Percentiles rank a stretch among this genome's conserved stretches.
Conservation (phyloP, 64 coral and sea anemone genomes). For the Stichodactyla mertensii region DNA sequence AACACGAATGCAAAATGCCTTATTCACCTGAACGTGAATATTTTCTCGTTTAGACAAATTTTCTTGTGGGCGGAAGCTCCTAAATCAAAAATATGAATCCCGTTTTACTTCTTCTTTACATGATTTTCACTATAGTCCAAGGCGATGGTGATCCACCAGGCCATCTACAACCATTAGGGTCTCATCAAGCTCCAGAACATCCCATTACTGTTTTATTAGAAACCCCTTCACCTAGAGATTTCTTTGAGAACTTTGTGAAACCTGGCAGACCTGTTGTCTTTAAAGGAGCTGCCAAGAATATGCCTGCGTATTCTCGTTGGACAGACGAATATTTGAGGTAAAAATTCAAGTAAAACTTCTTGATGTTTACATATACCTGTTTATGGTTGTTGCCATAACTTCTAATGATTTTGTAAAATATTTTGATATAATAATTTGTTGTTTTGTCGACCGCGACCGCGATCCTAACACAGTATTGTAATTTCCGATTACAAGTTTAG, state of each 20-base stretch:
- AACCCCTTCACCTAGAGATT: conserved; percentile 61
- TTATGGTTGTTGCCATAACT: not conserved
- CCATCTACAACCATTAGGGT: conserved; percentile 82
- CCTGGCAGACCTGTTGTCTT: conserved; percentile 90
- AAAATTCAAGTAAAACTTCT: not conserved
- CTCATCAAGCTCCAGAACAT: conserved; percentile 60
- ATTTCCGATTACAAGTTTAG: no score
- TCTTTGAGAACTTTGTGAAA: conserved; percentile 73
- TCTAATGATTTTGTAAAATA: not conserved
- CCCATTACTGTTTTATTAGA: conserved; percentile 22
- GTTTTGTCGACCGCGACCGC: no score
- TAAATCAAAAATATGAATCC: not conserved
- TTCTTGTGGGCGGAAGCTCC: not conserved
- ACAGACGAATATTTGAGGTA: conserved; percentile 97
- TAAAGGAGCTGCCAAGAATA: conserved; percentile 78
- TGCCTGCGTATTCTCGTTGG: conserved; percentile 81
- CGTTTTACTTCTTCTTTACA: not conserved
- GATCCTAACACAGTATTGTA: no score
- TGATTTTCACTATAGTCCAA: not conserved
- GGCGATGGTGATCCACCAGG: conserved; percentile 34
- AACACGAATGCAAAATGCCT: not conserved
- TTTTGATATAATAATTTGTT: no score
- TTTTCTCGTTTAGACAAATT: conserved; percentile 3
- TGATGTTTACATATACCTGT: not conserved
- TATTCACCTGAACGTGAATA: not conserved